These are phyloP conservation scores for Itoplectis maculator DNA, from an alignment of 2,888 invertebrate species.

Conservation along the genomic window DNA sequence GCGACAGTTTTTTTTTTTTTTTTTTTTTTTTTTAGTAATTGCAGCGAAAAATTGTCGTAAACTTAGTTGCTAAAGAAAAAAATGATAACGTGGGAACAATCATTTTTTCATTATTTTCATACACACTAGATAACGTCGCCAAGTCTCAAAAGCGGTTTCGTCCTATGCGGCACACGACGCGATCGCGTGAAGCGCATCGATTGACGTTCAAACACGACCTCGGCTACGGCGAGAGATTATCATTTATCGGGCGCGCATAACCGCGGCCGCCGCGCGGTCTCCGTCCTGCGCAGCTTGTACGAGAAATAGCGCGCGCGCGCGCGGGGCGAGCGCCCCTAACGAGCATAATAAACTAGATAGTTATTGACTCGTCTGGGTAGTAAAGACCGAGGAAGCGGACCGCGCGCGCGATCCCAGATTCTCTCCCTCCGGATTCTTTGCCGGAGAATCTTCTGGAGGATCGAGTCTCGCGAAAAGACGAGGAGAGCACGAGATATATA, in stretches of 20 bases:
- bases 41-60: too few species aligned
- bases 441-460: constrained; percentile 26
- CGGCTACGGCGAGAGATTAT: constrained; percentile 5
- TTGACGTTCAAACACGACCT: constrained; percentile 24
- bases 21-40: too few species aligned
- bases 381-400: constrained; percentile 48
- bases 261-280: background rate
- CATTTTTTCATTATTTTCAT: background rate
- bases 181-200: constrained; percentile 5
- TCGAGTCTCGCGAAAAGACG: constrained; percentile 22
- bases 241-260: constrained; percentile 36
- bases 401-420: constrained; percentile 19
- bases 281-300: background rate
- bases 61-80: background rate
- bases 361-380: constrained; percentile 58
- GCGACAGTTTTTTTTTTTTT: too few species aligned
- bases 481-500: constrained; percentile 30
- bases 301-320: constrained; percentile 16
- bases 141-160: background rate
- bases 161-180: background rate
- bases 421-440: constrained; percentile 4
- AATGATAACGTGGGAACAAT: background rate
- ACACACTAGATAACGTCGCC: background rate
- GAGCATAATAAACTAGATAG: constrained; percentile 56
- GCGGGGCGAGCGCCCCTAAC: constrained; percentile 36